phyloP scores from a whole-genome alignment of 2,113 vertebrate genomes.

The Pangasianodon gigas region DNA sequence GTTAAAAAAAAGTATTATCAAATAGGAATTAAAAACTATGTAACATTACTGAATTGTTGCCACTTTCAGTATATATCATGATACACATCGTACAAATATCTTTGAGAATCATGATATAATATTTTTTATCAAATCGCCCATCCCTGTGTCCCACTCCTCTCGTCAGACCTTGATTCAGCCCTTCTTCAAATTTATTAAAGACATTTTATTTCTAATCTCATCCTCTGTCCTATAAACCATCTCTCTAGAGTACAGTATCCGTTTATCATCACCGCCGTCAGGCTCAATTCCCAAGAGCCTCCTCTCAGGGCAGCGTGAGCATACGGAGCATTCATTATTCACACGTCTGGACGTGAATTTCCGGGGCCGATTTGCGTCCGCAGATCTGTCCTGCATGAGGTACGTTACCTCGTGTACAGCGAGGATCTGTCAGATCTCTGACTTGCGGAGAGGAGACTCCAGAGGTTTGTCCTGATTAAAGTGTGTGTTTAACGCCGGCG shows the following conservation, averaged over 20 bases:
- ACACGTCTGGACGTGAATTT: constrained; percentile 38
- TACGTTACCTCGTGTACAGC: neutral
- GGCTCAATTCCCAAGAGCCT: constrained; percentile 1
- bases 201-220: neutral
- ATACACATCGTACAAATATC: too few species aligned
- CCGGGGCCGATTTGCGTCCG: neutral
- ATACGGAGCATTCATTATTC: constrained; percentile 40
- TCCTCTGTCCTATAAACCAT: constrained; percentile 2
- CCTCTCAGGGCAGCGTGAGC: neutral
- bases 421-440: neutral
- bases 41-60: too few species aligned
- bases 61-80: too few species aligned
- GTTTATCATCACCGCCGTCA: neutral
- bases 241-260: neutral
- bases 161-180: too few species aligned
- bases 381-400: neutral
- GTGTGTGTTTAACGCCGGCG: constrained; percentile 4
- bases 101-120: too few species aligned
- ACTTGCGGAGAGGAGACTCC: too few species aligned
- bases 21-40: too few species aligned
- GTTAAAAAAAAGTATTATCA: too few species aligned
- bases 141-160: neutral
- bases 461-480: neutral
- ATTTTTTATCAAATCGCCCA: neutral
- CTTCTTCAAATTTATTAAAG: neutral